Conservation (phyloP, 2,888 invertebrate species). For the Oasisia sp. region DNA sequence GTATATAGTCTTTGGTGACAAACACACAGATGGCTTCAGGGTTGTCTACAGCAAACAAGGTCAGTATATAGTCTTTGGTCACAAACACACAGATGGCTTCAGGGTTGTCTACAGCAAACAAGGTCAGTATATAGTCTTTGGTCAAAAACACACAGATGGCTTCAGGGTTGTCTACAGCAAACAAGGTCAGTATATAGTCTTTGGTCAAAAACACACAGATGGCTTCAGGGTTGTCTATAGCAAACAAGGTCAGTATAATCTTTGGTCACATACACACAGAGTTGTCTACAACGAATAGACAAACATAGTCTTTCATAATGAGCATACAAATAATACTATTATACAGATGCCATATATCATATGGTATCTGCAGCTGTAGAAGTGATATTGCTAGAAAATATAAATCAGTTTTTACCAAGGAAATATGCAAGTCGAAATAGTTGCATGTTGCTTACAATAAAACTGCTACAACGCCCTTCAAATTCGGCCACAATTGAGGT, state of each 20-base stretch:
- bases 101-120: constrained; percentile 65
- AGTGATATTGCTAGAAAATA: background rate
- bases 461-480: too few species aligned
- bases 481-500: too few species aligned
- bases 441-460: too few species aligned
- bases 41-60: constrained; percentile 35
- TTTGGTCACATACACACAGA: constrained; percentile 91
- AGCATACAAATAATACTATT: too few species aligned
- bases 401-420: background rate
- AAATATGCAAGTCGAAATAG: too few species aligned
- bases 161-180: constrained; percentile 44
- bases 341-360: too few species aligned
- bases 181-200: background rate
- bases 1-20: background rate
- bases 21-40: constrained; percentile 70
- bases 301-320: background rate
- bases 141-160: constrained; percentile 78
- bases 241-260: constrained; percentile 61
- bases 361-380: background rate
- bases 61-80: constrained; percentile 66
- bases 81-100: constrained; percentile 76
- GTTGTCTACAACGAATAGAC: constrained; percentile 41
- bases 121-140: constrained; percentile 19
- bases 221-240: constrained; percentile 41
- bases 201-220: constrained; percentile 58